Evolutionary conservation across 2,797 vertebrate species (phyloP).

Genomic region (Enteromius afrohamiltoni): DNA sequence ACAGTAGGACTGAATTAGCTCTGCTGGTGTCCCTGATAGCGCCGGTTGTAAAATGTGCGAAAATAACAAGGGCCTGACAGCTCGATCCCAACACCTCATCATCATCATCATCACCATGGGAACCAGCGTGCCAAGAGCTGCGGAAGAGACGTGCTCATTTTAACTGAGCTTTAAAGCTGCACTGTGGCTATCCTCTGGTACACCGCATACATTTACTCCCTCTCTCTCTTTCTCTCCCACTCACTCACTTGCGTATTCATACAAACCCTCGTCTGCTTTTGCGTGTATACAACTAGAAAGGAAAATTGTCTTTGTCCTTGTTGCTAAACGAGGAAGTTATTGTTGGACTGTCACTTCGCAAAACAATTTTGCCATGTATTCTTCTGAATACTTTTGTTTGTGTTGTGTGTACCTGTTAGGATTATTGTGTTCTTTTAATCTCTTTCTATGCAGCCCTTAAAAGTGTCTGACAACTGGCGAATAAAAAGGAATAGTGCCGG

Average conservation of each 20-base stretch:
- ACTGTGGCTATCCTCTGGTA: conserved; percentile 31
- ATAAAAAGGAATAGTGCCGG: conserved; percentile 17
- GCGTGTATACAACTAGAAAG: not conserved
- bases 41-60: conserved; percentile 52
- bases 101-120: conserved; percentile 74
- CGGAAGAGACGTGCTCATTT: conserved; percentile 47
- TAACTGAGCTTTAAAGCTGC: conserved; percentile 61
- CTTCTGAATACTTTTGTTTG: conserved; percentile 12
- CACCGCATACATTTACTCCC: conserved; percentile 33
- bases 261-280: conserved; percentile 56
- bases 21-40: conserved; percentile 67
- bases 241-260: conserved; percentile 51
- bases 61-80: conserved; percentile 58
- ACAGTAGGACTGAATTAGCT: conserved; percentile 74
- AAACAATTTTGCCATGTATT: conserved; percentile 18
- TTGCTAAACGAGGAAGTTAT: conserved; percentile 46
- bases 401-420: conserved; percentile 23
- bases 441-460: conserved; percentile 9
- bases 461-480: conserved; percentile 46
- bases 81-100: conserved; percentile 74
- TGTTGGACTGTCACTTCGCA: conserved; percentile 29
- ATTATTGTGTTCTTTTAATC: conserved; percentile 18
- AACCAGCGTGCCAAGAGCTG: conserved; percentile 63
- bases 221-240: conserved; percentile 36
- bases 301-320: conserved; percentile 25